Evolutionary conservation across 2,113 vertebrate genomes (phyloP), one percentile per base, ranked within the genome.

Genomic region (Bothrops jararaca): DNA sequence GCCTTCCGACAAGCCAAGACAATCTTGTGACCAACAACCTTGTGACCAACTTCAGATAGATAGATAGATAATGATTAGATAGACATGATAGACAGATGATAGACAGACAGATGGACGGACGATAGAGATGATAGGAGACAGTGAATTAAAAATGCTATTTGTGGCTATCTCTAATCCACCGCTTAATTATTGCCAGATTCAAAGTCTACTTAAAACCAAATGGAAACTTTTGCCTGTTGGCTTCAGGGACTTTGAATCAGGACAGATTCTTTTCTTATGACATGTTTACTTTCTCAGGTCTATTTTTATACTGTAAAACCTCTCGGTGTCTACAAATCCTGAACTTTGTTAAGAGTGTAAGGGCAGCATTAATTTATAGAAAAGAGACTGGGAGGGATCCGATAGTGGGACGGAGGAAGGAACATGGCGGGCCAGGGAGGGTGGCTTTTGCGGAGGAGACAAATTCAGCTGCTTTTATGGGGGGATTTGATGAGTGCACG

Each of bases 241-340:
- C 54, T 95, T 88, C 39, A 93, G 6, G 22, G 93, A 64, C 64
- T 93, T 34, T 90, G 58, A 92, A 74, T 64, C 57, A 94, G 94
- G 69, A 6, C 58, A 86, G 88, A 90, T 96, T 95, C 92, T 95
- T 95, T 87, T 52, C 26, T 86, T 91, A 3, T 96, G 90, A 93
- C 88, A 86, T 0, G 92, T 85, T 90, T 92, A 9, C 92, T 87
- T 92, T 93, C 90, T 86, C 85, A 94, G 48, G 86, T 93, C 92
- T 95, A 93, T 95, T 97, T 94, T 90, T 94, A 56, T 54, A 29
- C 74, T 89, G 86, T 89, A 58, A 64, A 94, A 80, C 88, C 88
- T 57, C 86, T 54, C 89, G 56, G 34, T 93, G 89, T 92, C 93
- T 95, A 88, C 88, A 94, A 93, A 87, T 95, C 60, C 8, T 91